Conservation (phyloP, 2,113 vertebrate genomes). For the Rhagologus leucostigma region DNA sequence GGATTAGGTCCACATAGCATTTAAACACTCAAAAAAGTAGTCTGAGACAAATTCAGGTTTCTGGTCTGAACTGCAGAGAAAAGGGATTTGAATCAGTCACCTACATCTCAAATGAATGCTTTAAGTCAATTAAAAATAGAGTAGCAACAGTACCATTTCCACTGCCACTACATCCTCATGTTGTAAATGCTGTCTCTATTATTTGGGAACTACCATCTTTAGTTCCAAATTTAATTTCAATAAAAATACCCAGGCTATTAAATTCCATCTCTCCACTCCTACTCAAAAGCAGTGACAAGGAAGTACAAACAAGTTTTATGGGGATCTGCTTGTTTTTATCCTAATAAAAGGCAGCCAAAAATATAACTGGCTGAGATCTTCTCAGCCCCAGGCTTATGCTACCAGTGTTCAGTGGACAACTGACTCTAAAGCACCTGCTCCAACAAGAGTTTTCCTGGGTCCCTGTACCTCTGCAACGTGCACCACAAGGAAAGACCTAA, state of each 20-base stretch:
- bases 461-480: accelerated
- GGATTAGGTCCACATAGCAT: not conserved
- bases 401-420: not conserved
- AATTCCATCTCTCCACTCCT: not conserved
- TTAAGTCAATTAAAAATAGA: not conserved
- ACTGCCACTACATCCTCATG: not conserved
- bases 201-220: not conserved
- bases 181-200: not conserved
- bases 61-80: not conserved
- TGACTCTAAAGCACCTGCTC: not conserved
- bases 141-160: not conserved
- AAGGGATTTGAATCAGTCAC: not conserved
- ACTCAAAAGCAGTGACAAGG: not conserved
- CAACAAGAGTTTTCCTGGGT: not conserved
- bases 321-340: not conserved
- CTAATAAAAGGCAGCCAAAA: not conserved
- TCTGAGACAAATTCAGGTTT: not conserved
- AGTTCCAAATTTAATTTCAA: not conserved
- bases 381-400: not conserved
- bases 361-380: not conserved
- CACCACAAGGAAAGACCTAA: not conserved
- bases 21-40: not conserved
- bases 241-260: not conserved
- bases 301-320: not conserved
- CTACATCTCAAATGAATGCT: not conserved